phyloP scores from a whole-genome alignment of 1,140 invertebrate genomes.

The Tribolium madens region DNA sequence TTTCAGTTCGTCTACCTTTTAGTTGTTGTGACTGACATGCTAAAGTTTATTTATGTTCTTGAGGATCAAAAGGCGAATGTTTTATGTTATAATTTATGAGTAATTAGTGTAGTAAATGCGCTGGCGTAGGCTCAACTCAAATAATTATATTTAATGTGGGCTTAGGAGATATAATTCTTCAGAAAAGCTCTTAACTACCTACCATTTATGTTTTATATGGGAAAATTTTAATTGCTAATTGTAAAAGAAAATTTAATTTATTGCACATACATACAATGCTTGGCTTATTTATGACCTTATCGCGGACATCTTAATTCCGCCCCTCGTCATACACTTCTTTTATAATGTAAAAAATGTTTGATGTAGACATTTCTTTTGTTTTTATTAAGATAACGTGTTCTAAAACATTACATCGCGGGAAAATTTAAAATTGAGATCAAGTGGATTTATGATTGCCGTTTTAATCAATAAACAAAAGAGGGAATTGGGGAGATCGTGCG shows the following conservation, averaged over 20 bases:
- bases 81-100: conserved; percentile 60
- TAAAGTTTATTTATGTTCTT: conserved; percentile 61
- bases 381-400: not conserved
- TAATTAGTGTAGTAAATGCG: conserved; percentile 51
- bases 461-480: not conserved
- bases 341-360: not conserved
- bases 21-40: conserved; percentile 59
- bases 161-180: conserved; percentile 50
- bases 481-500: not conserved
- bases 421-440: not conserved
- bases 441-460: not conserved
- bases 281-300: conserved; percentile 27
- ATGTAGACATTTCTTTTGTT: not conserved
- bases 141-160: conserved; percentile 61
- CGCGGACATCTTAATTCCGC: conserved; percentile 27
- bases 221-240: conserved; percentile 44
- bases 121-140: conserved; percentile 54
- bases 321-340: conserved; percentile 5
- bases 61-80: conserved; percentile 61
- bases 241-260: conserved; percentile 41
- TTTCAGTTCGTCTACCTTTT: conserved; percentile 60
- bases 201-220: conserved; percentile 42
- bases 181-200: conserved; percentile 41
- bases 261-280: conserved; percentile 33
- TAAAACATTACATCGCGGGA: not conserved